Base-by-base conservation (phyloP, 2,888 invertebrate species). In the Bruchidius siliquastri region DNA sequence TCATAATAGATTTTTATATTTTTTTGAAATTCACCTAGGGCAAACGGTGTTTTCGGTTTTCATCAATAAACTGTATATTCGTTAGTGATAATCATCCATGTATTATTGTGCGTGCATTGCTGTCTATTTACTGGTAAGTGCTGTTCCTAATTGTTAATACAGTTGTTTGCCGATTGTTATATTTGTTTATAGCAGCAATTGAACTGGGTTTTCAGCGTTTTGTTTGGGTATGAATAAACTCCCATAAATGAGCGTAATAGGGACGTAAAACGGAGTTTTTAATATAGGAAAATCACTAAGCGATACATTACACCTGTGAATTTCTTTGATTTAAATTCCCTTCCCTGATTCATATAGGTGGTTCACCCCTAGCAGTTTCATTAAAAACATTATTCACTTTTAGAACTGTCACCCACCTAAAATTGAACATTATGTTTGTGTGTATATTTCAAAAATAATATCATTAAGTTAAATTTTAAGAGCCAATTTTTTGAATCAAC, bases 1-100 rank as follows among this genome's bases (percentile, higher is more conserved):
- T 49, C 13, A 13, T 49, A 18, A 49, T 49, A 49, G 73, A 78
- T 78, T 80, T 81, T 82, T 80, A 80, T 73, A 74, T 78, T 76
- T 77, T 78, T 76, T 77, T 76, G 76, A 76, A 75, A 76, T 74
- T 74, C 71, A 72, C 74, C 75, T 74, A 22, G 70, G 21, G 71
- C 32, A 69, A 72, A 75, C 72, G 30, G 75, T 76, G 72, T 74
- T 74, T 67, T 72, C 74, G 76, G 76, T 73, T 30, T 67, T 21
- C 30, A 22, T 73, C 22, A 72, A 30, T 69, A 67, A 73, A 72
- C 30, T 72, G 72, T 22, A 30, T 32, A 20, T 22, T 70, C 18
- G 66, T 69, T n/a, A 22, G 18, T 26, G 21, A 20, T 69, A 70
- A 72, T 73, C 72, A 70, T 69, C 20, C 32, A 72, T 67, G 75